Percentiles rank a stretch among this genome's conserved stretches.
These are phyloP conservation scores for Silurus meridionalis DNA, from an alignment of 2,113 vertebrate species.

Conservation along the genomic window DNA sequence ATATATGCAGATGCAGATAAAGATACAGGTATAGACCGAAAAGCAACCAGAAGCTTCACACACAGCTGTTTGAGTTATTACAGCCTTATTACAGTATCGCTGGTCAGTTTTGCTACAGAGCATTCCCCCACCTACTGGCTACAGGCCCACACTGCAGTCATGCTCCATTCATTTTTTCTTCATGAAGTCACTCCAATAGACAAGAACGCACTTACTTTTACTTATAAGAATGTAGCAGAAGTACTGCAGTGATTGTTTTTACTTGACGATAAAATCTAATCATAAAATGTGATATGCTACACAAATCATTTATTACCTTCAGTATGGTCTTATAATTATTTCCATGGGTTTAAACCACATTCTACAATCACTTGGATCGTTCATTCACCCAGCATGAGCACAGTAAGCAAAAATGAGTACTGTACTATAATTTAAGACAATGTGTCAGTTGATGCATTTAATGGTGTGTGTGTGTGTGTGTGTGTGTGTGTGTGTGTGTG, in stretches of 20 bases:
- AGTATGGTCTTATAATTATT: neutral
- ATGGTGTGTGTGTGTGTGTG: neutral
- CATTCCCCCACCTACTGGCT: constrained; percentile 45
- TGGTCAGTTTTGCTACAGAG: neutral
- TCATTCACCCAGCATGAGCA: neutral
- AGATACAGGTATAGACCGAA: too few species aligned
- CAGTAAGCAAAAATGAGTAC: neutral
- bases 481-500: too few species aligned
- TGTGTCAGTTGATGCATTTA: constrained; percentile 10
- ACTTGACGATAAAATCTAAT: neutral
- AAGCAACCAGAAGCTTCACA: too few species aligned
- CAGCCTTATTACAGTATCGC: constrained; percentile 15
- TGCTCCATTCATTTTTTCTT: neutral
- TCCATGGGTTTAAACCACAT: neutral
- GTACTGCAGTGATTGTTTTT: neutral
- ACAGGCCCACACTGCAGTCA: constrained; percentile 17
- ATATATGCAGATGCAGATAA: too few species aligned
- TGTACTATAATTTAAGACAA: neutral
- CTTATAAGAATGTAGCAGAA: neutral
- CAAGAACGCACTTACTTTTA: neutral
- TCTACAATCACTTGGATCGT: neutral
- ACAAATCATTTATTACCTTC: neutral
- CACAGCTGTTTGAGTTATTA: neutral
- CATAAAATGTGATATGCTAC: neutral
- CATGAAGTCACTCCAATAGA: neutral